Base-by-base conservation (phyloP, 2,888 invertebrate genomes). In the Agonopterix alstromeriana region DNA sequence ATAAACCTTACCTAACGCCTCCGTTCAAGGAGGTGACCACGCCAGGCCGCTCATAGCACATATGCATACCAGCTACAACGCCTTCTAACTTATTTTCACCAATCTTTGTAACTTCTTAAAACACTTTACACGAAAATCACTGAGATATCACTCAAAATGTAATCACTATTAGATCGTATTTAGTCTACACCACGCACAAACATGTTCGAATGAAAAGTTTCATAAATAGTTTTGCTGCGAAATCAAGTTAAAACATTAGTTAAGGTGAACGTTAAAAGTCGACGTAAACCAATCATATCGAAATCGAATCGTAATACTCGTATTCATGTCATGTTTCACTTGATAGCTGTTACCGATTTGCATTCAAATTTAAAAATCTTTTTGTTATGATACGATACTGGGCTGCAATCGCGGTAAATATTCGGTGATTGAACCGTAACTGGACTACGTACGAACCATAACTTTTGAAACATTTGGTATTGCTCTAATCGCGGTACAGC, bases 41-140 rank as follows among this genome's bases (percentile, higher is more conserved):
- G 54, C 82, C 79, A 52, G 87, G 85, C 65, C 87, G 69, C 70
- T 87, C 87, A 84, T 85, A 88, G 70, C 87, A 87, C 85, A 87
- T 75, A 82, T 87, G 87, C 87, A 88, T 88, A 72, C 77, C 85
- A 82, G 77, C 78, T 64, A 69, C 63, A 67, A 61, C 73, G 61
- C 63, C 67, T 55, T 64, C 57, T 64, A 27, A 27, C 27, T 72
- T 61, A 63, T 65, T 60, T 62, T 61, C 67, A 61, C 65, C 64
- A 67, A 61, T 62, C 56, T 51, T 55, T 52, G 49, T 56, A 58
- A 50, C 61, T 53, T 52, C 57, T 53, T 58, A 52, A 59, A 61
- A 64, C 55, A 57, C 58, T 55, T 57, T 46, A 52, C 53, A 58
- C 48, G 56, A 50, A 52, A 52, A 51, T 52, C 46, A 46, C 47